These are phyloP conservation scores for Catharus ustulatus DNA, from an alignment of 2,797 vertebrate genomes.

Conservation along the genomic window DNA sequence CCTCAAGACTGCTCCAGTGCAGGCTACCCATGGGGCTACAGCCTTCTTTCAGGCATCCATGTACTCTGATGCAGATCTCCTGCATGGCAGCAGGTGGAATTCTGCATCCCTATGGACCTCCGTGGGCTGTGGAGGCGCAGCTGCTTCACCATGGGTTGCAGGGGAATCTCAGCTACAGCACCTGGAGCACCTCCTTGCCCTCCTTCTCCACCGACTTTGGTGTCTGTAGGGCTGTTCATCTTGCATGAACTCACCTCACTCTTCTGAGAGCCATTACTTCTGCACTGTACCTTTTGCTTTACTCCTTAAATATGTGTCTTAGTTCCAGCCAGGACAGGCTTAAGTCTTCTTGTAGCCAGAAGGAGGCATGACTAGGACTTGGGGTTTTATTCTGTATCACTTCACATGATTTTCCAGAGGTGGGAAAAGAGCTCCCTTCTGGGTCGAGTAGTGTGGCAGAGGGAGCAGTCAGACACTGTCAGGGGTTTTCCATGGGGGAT, in stretches of 20 bases:
- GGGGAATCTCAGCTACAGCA: neutral
- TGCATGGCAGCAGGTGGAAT: neutral
- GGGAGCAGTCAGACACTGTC: neutral
- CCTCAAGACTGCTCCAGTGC: neutral
- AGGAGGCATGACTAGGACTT: neutral
- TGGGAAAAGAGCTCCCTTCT: neutral
- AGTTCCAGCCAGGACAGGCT: neutral
- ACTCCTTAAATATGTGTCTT: neutral
- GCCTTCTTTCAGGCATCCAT: neutral
- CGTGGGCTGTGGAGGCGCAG: neutral
- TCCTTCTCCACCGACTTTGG: neutral
- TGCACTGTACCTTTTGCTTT: neutral
- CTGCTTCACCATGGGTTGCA: neutral
- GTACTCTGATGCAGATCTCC: neutral
- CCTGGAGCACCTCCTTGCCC: neutral
- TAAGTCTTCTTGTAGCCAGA: neutral
- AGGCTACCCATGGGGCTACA: neutral
- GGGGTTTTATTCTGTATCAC: neutral
- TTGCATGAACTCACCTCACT: fast-evolving
- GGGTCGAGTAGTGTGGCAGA: neutral
- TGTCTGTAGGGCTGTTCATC: no score
- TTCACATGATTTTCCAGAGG: neutral
- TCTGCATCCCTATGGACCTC: neutral
- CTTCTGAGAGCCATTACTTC: neutral
- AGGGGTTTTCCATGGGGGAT: neutral